These are phyloP conservation scores for Spisula solida DNA, from an alignment of 2,888 invertebrate genomes.

Conservation along the genomic window DNA sequence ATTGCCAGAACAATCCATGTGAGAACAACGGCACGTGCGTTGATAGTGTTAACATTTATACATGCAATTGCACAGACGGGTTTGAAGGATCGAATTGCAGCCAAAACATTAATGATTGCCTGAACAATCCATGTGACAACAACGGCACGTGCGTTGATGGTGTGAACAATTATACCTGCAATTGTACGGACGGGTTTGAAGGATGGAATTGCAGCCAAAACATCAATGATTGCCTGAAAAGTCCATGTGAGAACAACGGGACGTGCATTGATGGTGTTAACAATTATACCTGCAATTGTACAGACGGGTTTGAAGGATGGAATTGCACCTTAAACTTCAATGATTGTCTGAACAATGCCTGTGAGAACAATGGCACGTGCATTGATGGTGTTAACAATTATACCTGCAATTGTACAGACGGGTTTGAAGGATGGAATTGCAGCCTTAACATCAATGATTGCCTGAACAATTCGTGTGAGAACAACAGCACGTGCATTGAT, in stretches of 20 bases:
- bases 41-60: not conserved
- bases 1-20: not conserved
- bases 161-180: not conserved
- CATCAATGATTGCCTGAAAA: not conserved
- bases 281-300: not conserved
- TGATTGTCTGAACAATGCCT: not conserved
- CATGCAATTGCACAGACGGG: not conserved
- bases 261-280: not conserved
- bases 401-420: not conserved
- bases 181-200: not conserved
- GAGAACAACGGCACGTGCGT: not conserved
- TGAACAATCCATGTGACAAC: not conserved
- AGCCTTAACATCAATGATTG: not conserved
- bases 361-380: not conserved
- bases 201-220: not conserved
- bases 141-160: not conserved
- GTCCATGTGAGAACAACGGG: not conserved
- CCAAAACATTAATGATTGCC: not conserved
- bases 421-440: not conserved
- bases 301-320: not conserved
- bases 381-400: not conserved
- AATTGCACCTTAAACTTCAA: not conserved
- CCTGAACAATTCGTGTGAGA: not conserved
- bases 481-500: not conserved
- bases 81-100: not conserved